Conservation (phyloP, 2,888 invertebrate genomes). For the Piscicola geometra region DNA sequence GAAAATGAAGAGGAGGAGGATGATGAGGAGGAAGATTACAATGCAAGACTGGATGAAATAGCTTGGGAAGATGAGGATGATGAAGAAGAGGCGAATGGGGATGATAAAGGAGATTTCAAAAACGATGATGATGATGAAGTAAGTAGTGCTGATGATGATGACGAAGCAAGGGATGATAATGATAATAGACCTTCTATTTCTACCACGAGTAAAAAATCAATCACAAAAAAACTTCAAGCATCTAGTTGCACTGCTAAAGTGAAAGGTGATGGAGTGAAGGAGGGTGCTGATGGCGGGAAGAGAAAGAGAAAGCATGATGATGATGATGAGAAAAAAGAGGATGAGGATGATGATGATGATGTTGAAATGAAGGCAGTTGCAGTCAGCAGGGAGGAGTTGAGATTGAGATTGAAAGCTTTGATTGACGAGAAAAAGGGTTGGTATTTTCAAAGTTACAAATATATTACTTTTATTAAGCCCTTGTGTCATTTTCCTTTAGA, state of each 20-base stretch:
- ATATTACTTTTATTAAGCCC: too few species aligned
- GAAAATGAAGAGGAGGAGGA: slow-evolving; percentile 8
- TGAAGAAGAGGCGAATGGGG: slow-evolving; percentile 3
- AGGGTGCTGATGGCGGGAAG: background rate
- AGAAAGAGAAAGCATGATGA: slow-evolving; percentile 1
- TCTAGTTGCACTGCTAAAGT: too few species aligned
- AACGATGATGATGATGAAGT: background rate
- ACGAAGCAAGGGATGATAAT: background rate
- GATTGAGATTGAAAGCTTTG: background rate
- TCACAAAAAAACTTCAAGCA: too few species aligned
- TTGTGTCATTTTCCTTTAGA: too few species aligned
- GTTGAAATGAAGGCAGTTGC: too few species aligned
- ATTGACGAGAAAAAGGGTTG: slow-evolving; percentile 10
- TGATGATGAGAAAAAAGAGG: too few species aligned
- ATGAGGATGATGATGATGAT: too few species aligned
- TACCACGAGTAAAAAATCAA: too few species aligned
- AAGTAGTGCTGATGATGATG: background rate
- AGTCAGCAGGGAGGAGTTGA: background rate
- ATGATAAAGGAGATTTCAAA: background rate
- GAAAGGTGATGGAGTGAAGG: too few species aligned
- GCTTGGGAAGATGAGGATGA: slow-evolving; percentile 4
- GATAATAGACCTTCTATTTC: too few species aligned
- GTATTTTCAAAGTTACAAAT: too few species aligned
- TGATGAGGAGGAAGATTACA: slow-evolving; percentile 9
- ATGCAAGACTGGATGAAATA: background rate